Base-by-base conservation (phyloP, 2,113 vertebrate genomes). In the Melanocharis versteri region DNA sequence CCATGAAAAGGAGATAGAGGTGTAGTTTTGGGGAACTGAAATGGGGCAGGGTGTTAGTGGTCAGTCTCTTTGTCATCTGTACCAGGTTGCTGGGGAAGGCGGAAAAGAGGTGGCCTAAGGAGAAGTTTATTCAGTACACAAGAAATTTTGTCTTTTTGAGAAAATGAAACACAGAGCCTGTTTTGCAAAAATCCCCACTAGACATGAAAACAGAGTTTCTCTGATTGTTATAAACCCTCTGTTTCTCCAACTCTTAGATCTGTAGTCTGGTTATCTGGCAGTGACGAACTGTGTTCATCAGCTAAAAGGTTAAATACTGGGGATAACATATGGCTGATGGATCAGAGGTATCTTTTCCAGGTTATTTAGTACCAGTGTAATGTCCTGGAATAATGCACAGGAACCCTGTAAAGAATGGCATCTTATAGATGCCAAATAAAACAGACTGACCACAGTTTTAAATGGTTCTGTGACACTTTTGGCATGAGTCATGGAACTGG, bases 301-400 rank as follows among this genome's bases (percentile, higher is more conserved):
- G 20, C 42, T 53, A 33, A 76, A 61, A 77, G 66, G 45, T 79
- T 79, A 79, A 76, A 64, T 81, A 31, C 5, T 60, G 44, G 72
- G 72, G 69, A n/a, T 58, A 68, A 51, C 48, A 66, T 81, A 37
- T 2, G n/a, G 17, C 35, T 85, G 88, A 78, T 77, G 58, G 28
- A 66, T 81, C 54, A 90, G 60, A 77, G 76, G 15, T n/a, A 87
- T n/a, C 44, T 94, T 73, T 89, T 70, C 68, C 61, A 68, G 39
- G 58, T 85, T 35, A 87, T 77, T 61, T 86, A 66, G 31, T 95
- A 75, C 58, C 37, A 17, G 12, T 70, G 61, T 81, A 89, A 83
- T 81, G 51, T 93, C 70, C 73, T 87, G 89, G 69, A 94, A 90
- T 96, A 81, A 88, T 62, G 69, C 76, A 75, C 80, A 72, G 87